These are phyloP conservation scores for Nebria salina DNA, from an alignment of 2,888 invertebrate species.

Conservation along the genomic window DNA sequence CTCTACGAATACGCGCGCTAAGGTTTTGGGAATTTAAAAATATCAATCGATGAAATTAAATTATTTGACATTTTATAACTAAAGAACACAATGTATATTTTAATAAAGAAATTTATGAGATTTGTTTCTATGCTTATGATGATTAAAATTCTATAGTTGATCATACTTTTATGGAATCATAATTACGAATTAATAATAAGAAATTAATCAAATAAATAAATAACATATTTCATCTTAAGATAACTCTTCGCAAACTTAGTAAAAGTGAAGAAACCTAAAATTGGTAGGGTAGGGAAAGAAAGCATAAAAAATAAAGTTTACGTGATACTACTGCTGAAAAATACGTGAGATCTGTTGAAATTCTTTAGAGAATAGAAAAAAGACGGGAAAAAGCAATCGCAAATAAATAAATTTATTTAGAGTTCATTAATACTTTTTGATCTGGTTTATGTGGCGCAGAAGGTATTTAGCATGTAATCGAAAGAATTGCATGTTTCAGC, in stretches of 20 bases:
- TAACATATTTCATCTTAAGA: not conserved
- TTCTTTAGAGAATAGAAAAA: not conserved
- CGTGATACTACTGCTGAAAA: not conserved
- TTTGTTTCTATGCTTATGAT: no score
- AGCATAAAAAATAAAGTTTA: not conserved
- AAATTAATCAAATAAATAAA: not conserved
- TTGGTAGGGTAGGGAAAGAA: not conserved
- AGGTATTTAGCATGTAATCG: slow-evolving; percentile 29
- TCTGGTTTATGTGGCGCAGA: not conserved
- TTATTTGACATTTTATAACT: no score
- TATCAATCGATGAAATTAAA: no score
- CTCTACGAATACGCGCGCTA: no score
- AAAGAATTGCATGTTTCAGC: slow-evolving; percentile 42
- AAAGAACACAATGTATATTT: no score
- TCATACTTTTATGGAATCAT: no score
- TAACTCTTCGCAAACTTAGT: not conserved
- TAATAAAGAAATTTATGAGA: no score
- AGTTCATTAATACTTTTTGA: not conserved
- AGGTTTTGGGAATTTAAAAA: no score
- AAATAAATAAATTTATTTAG: not conserved
- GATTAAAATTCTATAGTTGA: no score
- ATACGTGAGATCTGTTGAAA: not conserved
- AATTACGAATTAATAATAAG: not conserved
- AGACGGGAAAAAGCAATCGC: not conserved
- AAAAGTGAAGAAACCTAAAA: not conserved